Percentiles rank a stretch among this genome's conserved stretches.
phyloP scores from a whole-genome alignment of 2,888 invertebrate genomes.

The Chrysolina americana region DNA sequence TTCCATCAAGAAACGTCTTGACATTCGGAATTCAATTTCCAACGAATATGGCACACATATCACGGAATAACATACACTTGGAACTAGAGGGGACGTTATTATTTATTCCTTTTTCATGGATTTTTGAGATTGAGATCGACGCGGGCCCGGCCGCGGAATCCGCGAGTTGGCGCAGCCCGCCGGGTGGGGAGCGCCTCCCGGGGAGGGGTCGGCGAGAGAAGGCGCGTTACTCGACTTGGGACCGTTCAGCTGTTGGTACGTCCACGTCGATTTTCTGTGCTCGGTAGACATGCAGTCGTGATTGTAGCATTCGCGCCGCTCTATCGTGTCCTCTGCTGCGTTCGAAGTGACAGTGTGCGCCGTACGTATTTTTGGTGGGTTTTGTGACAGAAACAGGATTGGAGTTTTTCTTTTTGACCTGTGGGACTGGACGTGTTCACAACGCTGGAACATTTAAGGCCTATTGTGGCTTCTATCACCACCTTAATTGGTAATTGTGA shows the following conservation, averaged over 20 bases:
- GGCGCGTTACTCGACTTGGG: constrained; percentile 59
- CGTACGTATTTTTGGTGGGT: constrained; percentile 32
- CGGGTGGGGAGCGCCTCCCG: constrained; percentile 56
- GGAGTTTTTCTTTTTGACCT: constrained; percentile 58
- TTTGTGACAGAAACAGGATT: constrained; percentile 42
- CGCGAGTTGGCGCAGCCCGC: constrained; percentile 65
- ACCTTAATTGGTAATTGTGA: constrained; percentile 71
- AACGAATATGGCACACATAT: constrained; percentile 43
- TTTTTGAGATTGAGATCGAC: constrained; percentile 69
- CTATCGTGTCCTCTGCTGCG: constrained; percentile 21
- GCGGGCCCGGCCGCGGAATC: constrained; percentile 66
- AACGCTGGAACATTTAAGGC: constrained; percentile 71
- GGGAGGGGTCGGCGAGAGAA: constrained; percentile 64
- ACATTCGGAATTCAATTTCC: constrained; percentile 34
- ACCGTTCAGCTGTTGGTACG: constrained; percentile 45
- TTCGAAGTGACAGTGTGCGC: constrained; percentile 40
- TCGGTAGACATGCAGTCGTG: constrained; percentile 65
- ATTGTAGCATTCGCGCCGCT: constrained; percentile 57
- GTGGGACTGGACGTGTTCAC: constrained; percentile 62
- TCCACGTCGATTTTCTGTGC: constrained; percentile 50
- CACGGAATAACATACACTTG: constrained; percentile 31
- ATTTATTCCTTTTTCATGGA: constrained; percentile 72
- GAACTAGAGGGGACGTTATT: constrained; percentile 57
- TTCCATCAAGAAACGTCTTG: neutral
- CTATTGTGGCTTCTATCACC: constrained; percentile 71